phyloP scores from a whole-genome alignment of 1,140 invertebrate species.

The Drosophila ercepeae region DNA sequence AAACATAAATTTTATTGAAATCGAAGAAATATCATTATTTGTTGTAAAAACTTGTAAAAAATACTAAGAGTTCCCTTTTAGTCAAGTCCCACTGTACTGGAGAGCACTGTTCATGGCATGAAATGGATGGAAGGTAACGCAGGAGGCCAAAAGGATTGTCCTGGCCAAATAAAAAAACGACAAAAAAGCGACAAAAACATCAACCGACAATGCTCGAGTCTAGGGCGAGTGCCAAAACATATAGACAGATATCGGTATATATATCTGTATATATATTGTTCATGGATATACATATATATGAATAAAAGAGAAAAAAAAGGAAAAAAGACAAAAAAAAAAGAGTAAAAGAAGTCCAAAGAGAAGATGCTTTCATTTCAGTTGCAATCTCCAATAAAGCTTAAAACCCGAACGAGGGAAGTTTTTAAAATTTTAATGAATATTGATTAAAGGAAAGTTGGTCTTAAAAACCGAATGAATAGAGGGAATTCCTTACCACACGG shows the following conservation, averaged over 20 bases:
- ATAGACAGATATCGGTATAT: too few species aligned
- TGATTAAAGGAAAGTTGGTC: conserved; percentile 26
- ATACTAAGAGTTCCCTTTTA: neutral
- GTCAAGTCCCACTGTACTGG: neutral
- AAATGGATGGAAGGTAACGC: conserved; percentile 25
- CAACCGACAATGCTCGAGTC: conserved; percentile 32
- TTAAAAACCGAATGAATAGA: too few species aligned
- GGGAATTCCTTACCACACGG: too few species aligned
- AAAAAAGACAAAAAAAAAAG: neutral
- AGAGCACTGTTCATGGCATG: too few species aligned
- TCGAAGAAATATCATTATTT: too few species aligned
- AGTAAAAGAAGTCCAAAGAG: neutral
- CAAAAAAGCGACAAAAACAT: conserved; percentile 6
- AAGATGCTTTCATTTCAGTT: conserved; percentile 30
- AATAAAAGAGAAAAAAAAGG: neutral
- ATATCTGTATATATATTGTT: conserved; percentile 1
- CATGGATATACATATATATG: neutral
- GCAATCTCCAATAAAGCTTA: conserved; percentile 46
- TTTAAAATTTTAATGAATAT: conserved; percentile 39
- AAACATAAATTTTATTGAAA: neutral
- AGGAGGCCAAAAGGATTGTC: conserved; percentile 34
- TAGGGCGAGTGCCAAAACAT: conserved; percentile 46
- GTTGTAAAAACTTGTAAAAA: too few species aligned
- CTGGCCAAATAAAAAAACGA: conserved; percentile 21
- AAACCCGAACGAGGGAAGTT: conserved; percentile 36